Percentiles rank a stretch among this genome's conserved stretches.
Conservation (phyloP, 1,140 invertebrate species). For the Berghia stephanieae region DNA sequence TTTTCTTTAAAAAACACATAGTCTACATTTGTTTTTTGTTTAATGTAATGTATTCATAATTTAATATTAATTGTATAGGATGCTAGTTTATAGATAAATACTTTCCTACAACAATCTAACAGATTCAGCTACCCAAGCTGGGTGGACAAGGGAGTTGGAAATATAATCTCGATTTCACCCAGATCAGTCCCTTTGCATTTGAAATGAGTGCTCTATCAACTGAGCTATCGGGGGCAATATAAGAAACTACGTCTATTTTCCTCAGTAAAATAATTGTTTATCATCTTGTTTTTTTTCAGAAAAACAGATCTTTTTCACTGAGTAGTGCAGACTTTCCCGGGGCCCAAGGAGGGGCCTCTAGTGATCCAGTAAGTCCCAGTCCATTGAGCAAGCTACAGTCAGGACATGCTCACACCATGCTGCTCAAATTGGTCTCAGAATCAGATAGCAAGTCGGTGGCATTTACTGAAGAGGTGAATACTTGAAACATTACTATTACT, state of each 20-base stretch:
- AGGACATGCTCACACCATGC: slow-evolving; percentile 80
- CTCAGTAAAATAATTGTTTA: neutral
- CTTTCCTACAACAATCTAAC: no score
- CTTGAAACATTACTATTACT: neutral
- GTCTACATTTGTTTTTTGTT: no score
- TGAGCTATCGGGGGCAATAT: neutral
- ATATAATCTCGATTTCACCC: no score
- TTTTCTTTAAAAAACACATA: no score
- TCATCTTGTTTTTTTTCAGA: slow-evolving; percentile 32
- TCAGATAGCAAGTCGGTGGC: slow-evolving; percentile 93
- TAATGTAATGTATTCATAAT: no score
- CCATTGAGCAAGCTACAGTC: slow-evolving; percentile 70
- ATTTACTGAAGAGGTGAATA: slow-evolving; percentile 75
- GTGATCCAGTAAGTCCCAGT: slow-evolving; percentile 40
- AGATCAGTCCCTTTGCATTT: no score
- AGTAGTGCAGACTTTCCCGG: neutral
- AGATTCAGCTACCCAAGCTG: no score
- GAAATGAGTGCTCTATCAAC: no score
- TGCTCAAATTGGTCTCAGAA: slow-evolving; percentile 92
- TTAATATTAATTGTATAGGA: no score
- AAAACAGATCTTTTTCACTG: slow-evolving; percentile 32
- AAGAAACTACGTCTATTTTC: neutral
- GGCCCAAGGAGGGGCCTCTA: neutral
- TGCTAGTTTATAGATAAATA: no score
- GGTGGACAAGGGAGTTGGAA: no score